Evolutionary conservation across 2,797 vertebrate species (phyloP).

Genomic region (Schizothorax lantsangensis): DNA sequence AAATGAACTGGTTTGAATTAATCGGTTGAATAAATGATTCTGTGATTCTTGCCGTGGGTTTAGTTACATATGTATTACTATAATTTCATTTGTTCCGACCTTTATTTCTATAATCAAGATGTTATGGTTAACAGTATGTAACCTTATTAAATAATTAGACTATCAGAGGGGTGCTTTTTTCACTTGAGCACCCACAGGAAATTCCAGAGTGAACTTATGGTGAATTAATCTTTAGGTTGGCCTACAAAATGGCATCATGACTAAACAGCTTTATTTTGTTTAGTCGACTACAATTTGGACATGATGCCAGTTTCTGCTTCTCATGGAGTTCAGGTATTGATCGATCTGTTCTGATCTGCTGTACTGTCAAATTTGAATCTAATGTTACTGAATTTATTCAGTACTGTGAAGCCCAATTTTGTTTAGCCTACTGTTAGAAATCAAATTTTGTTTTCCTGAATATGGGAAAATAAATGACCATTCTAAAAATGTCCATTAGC

Average conservation of each 20-base stretch:
- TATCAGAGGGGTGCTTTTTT: neutral
- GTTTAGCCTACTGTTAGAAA: neutral
- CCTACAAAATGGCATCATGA: neutral
- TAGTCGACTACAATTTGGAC: neutral
- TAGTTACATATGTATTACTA: neutral
- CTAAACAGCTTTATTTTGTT: neutral
- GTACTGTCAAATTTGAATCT: neutral
- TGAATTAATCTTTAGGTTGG: neutral
- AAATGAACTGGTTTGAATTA: neutral
- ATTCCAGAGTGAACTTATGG: neutral
- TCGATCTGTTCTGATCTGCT: neutral
- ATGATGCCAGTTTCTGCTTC: slow-evolving; percentile 3
- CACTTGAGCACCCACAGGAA: neutral
- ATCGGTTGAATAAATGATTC: neutral
- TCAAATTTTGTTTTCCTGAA: neutral
- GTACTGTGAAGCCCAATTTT: neutral
- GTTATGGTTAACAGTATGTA: too few relatives aligned
- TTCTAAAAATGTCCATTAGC: neutral
- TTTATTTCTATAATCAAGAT: neutral
- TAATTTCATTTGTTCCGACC: neutral
- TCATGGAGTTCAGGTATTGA: slow-evolving; percentile 5
- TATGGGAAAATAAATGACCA: neutral
- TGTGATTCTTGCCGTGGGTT: neutral
- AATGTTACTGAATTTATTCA: neutral
- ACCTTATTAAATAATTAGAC: neutral